phyloP scores from a whole-genome alignment of 2,113 vertebrate species.

The Oxygymnocypris stewartii region DNA sequence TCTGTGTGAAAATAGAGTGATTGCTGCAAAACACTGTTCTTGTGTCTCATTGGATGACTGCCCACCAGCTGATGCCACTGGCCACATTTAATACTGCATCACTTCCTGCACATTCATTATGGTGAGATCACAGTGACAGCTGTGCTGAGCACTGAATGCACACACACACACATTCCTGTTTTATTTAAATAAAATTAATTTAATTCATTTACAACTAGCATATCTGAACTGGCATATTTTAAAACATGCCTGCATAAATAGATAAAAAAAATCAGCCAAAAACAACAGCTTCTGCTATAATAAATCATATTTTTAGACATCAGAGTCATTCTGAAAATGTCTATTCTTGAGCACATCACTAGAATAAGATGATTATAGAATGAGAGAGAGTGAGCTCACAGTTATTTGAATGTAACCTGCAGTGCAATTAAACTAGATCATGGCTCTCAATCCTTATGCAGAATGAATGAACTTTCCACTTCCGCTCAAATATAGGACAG shows the following conservation, averaged over 20 bases:
- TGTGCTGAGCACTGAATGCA: conserved; percentile 5
- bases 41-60: conserved; percentile 23
- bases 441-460: conserved; percentile 54
- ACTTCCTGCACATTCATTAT: conserved; percentile 38
- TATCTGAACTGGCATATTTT: not conserved
- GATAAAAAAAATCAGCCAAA: too few relatives aligned
- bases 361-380: not conserved
- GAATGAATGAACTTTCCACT: conserved; percentile 58
- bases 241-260: not conserved
- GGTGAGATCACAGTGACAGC: conserved; percentile 15
- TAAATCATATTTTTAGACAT: not conserved
- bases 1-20: conserved; percentile 24
- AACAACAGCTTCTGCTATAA: not conserved
- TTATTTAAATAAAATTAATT: not conserved
- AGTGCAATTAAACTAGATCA: conserved; percentile 55
- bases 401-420: conserved; percentile 31
- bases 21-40: conserved; percentile 5
- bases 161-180: not conserved
- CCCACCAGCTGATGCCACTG: conserved; percentile 43
- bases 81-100: conserved; percentile 37
- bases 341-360: not conserved
- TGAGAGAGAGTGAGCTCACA: conserved; percentile 15
- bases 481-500: conserved; percentile 71
- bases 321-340: not conserved
- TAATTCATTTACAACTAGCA: not conserved